These are phyloP conservation scores for Atlantisia rogersi DNA, from an alignment of 2,113 vertebrate genomes.

Conservation along the genomic window DNA sequence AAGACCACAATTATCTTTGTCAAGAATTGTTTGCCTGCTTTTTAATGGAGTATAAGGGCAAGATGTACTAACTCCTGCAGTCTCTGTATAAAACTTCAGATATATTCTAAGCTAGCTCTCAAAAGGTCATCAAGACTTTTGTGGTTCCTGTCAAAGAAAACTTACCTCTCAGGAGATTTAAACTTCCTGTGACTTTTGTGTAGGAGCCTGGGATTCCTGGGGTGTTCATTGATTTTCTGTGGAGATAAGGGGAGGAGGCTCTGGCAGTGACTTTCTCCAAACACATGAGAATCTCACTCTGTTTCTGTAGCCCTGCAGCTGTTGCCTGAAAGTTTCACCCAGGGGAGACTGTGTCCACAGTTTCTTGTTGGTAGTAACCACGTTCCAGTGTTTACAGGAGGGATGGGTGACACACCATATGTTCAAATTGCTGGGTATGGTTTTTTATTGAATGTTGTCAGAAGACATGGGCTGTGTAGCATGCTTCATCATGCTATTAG, in stretches of 20 bases:
- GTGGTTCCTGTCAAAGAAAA: neutral
- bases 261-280: neutral
- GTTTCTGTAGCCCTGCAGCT: neutral
- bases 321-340: neutral
- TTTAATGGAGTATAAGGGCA: neutral
- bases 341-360: neutral
- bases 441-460: neutral
- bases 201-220: neutral
- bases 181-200: neutral
- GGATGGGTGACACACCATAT: neutral
- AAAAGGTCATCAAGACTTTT: neutral
- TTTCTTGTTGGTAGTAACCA: neutral
- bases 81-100: neutral
- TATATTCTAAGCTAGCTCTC: neutral
- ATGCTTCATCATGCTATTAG: neutral
- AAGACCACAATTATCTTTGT: neutral
- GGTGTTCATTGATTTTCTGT: neutral
- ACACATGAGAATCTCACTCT: neutral
- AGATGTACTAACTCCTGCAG: neutral
- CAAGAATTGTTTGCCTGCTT: neutral
- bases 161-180: neutral
- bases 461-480: neutral
- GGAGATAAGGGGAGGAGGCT: neutral
- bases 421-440: neutral
- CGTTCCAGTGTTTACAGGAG: neutral